phyloP scores from a whole-genome alignment of 2,797 vertebrate species.

The Microctenopoma lineatum region DNA sequence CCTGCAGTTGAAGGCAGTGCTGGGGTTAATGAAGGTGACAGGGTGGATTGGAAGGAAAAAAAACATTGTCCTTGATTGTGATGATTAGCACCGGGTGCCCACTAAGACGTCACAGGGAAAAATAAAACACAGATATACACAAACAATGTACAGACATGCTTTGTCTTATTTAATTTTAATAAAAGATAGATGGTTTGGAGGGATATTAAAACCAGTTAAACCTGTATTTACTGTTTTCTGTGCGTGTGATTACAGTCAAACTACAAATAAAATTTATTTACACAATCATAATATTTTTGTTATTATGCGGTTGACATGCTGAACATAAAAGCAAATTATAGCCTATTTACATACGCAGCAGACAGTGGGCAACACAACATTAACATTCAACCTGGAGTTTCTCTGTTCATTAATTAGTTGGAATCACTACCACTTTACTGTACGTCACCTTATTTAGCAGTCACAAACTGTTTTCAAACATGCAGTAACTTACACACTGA shows the following conservation, averaged over 20 bases:
- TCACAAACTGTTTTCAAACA: neutral
- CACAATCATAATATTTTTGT: neutral
- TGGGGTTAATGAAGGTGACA: conserved; percentile 70
- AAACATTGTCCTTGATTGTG: conserved; percentile 63
- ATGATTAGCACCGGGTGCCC: conserved; percentile 58
- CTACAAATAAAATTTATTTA: neutral
- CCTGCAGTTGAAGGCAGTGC: conserved; percentile 65
- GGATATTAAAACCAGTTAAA: neutral
- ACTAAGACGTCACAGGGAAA: conserved; percentile 12
- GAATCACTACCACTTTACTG: neutral
- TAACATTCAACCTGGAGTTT: neutral
- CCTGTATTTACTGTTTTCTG: neutral
- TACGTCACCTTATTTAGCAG: neutral
- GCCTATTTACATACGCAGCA: conserved; percentile 1
- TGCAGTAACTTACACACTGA: too few species aligned
- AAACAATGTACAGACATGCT: too few species aligned
- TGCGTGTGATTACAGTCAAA: neutral
- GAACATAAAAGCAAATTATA: neutral
- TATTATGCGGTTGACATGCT: too few species aligned
- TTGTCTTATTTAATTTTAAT: neutral
- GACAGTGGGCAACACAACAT: neutral
- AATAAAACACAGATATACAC: neutral
- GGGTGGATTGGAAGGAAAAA: conserved; percentile 48
- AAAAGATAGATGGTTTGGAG: neutral
- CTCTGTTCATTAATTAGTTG: neutral